Base-by-base conservation (phyloP, 2,113 vertebrate genomes). In the Benitochromis conjunctus region DNA sequence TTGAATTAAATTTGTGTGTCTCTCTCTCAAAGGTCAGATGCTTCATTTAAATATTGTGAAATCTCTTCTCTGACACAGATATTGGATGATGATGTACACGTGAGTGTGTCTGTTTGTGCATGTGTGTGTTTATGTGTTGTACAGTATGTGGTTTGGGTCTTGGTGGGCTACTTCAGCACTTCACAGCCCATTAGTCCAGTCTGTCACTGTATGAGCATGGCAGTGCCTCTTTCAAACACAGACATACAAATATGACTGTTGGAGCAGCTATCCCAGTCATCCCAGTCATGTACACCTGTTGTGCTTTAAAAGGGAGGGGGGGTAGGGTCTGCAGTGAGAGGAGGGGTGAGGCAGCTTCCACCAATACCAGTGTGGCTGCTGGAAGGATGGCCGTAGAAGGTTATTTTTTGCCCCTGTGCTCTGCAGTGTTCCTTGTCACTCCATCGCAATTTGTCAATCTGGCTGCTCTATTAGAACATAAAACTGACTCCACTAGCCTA, bases 371-470 rank as follows among this genome's bases (percentile, higher is more conserved):
- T 16, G 57, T 80, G 19, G 24, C 82, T 86, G 48, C 87, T 1
- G 66, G 79, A 87, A 82, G 66, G 88, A 94, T 96, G 91, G 89
- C 96, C 96, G 94, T 95, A 97, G 90, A 97, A 93, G 94, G 97
- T 78, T 93, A 94, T 96, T 92, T 94, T 94, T 93, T 91, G 78
- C 91, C 54, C 87, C 14, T 90, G 90, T 90, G 81, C 86, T 48
- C 87, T 4, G 53, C 87, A 1, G 4, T 1, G 0, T 60, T 93
- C 92, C 80, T 84, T 54, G 92, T n/a, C 88, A 83, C 89, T 90
- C 90, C 77, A 84, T 43, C 24, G 76, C 89, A 85, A 81, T 81
- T 86, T 86, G 82, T 80, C 85, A 76, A 43, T 89, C 80, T 86
- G 90, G 62, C 76, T 81, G 53, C 26, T 87, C 86, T 62, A 82